Percentiles rank a stretch among this genome's conserved stretches.
phyloP scores from a whole-genome alignment of 2,888 invertebrate genomes.

The Lysandra bellargus region DNA sequence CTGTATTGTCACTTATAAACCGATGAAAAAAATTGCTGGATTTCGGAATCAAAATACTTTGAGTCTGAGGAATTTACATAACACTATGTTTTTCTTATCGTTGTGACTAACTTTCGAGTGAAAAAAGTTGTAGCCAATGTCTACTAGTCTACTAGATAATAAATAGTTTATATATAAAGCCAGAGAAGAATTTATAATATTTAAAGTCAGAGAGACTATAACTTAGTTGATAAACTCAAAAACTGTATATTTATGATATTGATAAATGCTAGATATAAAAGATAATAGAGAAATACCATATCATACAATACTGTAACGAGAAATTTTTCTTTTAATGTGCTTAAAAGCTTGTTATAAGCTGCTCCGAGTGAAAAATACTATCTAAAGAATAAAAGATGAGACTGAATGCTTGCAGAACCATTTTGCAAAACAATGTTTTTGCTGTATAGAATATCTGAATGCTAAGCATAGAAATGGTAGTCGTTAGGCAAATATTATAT shows the following conservation, averaged over 20 bases:
- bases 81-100: too few species aligned
- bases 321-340: conserved; percentile 19
- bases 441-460: conserved; percentile 28
- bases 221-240: neutral
- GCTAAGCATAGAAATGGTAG: conserved; percentile 24
- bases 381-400: conserved; percentile 29
- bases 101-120: too few species aligned
- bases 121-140: too few species aligned
- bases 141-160: too few species aligned
- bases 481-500: conserved; percentile 31
- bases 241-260: neutral
- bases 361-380: conserved; percentile 19
- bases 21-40: too few species aligned
- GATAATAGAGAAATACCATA: neutral
- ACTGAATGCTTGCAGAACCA: conserved; percentile 24
- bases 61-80: too few species aligned
- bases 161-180: too few species aligned
- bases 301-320: neutral
- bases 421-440: conserved; percentile 28
- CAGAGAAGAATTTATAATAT: too few species aligned
- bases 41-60: too few species aligned
- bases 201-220: too few species aligned
- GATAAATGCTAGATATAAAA: neutral
- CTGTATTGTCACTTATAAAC: too few species aligned
- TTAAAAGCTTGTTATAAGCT: neutral